Percentiles rank a stretch among this genome's conserved stretches.
phyloP scores from a whole-genome alignment of 2,113 vertebrate species.

The Atrichornis clamosus region DNA sequence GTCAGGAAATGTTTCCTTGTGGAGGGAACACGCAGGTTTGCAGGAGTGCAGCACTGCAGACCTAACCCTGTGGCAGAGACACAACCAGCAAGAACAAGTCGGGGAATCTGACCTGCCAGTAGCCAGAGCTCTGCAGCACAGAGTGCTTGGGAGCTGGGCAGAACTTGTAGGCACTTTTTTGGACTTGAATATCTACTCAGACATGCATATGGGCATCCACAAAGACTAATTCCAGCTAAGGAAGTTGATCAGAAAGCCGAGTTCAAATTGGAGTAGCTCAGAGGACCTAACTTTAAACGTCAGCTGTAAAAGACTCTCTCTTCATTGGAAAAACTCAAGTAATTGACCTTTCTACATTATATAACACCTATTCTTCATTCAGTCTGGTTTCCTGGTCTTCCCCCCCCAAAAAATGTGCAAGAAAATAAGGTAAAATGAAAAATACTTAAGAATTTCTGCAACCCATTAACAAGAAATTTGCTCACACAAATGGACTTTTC shows the following conservation, averaged over 20 bases:
- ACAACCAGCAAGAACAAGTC: background rate
- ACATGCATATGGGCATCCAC: accelerated
- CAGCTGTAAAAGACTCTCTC: background rate
- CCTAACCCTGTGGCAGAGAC: background rate
- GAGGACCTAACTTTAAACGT: background rate
- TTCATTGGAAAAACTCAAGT: background rate
- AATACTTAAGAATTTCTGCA: background rate
- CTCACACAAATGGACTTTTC: background rate
- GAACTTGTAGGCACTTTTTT: background rate
- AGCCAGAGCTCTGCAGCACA: background rate
- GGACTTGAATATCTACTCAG: background rate
- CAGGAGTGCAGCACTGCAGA: background rate
- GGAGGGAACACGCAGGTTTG: background rate
- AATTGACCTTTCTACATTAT: background rate
- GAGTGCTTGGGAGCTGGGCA: background rate
- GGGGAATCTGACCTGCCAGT: background rate
- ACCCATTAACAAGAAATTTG: background rate
- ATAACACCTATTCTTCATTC: background rate
- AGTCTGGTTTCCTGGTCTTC: background rate
- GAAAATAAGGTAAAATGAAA: background rate
- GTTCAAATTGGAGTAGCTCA: background rate
- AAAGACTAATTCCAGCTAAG: background rate
- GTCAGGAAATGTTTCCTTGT: accelerated
- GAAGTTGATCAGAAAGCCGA: background rate
- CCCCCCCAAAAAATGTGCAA: background rate